Base-by-base conservation (phyloP, 2,888 invertebrate species). In the Cyaniris semiargus region DNA sequence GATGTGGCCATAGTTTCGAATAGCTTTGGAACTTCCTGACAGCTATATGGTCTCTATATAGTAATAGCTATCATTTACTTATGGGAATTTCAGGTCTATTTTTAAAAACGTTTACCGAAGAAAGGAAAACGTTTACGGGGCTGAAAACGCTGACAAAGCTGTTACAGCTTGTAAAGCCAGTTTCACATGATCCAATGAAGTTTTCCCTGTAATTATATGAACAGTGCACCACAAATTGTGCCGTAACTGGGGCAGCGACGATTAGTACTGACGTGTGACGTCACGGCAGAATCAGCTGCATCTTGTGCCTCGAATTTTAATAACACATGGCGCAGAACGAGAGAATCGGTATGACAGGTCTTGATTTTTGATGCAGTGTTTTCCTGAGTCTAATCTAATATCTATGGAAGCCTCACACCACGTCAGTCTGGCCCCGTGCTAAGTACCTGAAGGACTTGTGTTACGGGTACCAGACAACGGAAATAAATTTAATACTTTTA, bases 231-330 rank as follows among this genome's bases (percentile, higher is more conserved):
- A 80, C 79, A 79, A 72, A 77, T 66, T 83, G 79, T 80, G 74
- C 81, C 79, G 79, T 81, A 82, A 83, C 83, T 83, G 66, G 66
- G 66, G 66, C 66, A 66, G 15, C 66, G 27, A 27, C 66, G 66
- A 66, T 66, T 66, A 66, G 27, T 66, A 27, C 66, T 66, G 66
- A 66, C 66, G 27, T 66, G 27, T 66, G 66, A 66, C 66, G 66
- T 66, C 66, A 83, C 83, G 82, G 82, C 81, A 82, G 83, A 84
- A 84, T 83, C 83, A 82, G 81, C 82, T 83, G 83, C 83, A 82
- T 83, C 82, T 81, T 80, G 79, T 79, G 79, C 77, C 79, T 80
- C 81, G 85, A 83, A 84, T 85, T 83, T 84, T 83, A 84, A 84
- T 83, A 80, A 79, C 72, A 60, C 71, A 70, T 44, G 38, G 6